Base-by-base conservation (phyloP, 2,797 vertebrate species). In the Onychomys torridus region DNA sequence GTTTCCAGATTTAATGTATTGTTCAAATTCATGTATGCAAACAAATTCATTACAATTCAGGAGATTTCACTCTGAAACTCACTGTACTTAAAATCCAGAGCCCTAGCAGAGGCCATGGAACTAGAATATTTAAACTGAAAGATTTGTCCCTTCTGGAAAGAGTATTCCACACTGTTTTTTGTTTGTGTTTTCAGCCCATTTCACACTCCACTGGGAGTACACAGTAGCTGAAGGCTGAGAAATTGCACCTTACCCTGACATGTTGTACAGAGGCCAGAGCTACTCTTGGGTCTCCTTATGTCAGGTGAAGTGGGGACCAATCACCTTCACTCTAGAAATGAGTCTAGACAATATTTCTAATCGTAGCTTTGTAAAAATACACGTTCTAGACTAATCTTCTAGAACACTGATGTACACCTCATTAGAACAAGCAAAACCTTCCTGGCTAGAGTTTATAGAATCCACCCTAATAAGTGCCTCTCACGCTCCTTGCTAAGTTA, bases 21-120 rank as follows among this genome's bases (percentile, higher is more conserved):
- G 96, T 98, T 96, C 93, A 76, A 96, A 98, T 96, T 95, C 96
- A 96, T 97, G 96, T 95, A 97, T 96, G 96, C 97, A 97, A 98
- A 97, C 96, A 95, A 94, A 97, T 82, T 97, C 97, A 97, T 97
- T 97, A 97, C 96, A 97, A 98, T 97, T 97, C 94, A 96, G 78
- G 65, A 95, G 89, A 86, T 73, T 95, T 97, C 91, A 93, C 94
- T 97, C 61, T 94, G 97, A 98, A 97, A 97, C 92, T 96, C 94
- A 46, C 93, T 96, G 78, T 29, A 88, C 84, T 97, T 96, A 95
- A 97, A 97, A 97, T 97, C 95, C 95, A 89, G 71, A 84, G 32
- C 84, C 67, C 93, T 63, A 91, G 86, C 77, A 90, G 71, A 97
- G 84, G 65, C 75, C 86, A 95, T 1, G 63, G 61, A 95, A 21